A percentile compares a stretch with the other conserved stretches of the same genome.
Conservation (phyloP, 1,140 invertebrate genomes). For the Bombus soroeensis region DNA sequence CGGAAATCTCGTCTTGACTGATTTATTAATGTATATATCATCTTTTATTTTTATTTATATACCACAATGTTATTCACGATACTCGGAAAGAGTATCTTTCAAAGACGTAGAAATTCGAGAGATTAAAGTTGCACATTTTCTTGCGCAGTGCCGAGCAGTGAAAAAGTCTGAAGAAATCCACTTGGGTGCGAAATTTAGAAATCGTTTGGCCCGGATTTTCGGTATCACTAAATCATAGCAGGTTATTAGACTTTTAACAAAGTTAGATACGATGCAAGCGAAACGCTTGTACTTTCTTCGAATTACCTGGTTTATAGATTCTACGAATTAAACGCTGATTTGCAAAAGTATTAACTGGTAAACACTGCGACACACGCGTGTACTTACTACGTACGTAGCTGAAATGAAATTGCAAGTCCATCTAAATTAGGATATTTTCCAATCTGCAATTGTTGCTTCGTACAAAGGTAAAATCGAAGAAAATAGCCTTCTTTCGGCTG, state of each 20-base stretch:
- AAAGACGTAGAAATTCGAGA: background rate
- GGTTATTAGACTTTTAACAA: background rate
- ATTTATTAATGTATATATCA: background rate
- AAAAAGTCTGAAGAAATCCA: background rate
- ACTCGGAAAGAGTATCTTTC: background rate
- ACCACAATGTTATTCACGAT: background rate
- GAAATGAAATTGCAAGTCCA: too few relatives aligned
- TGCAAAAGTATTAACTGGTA: too few relatives aligned
- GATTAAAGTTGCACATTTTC: rapidly evolving
- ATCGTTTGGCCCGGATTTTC: background rate
- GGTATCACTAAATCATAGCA: background rate
- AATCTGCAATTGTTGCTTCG: too few relatives aligned
- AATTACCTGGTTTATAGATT: background rate
- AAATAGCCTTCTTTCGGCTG: background rate
- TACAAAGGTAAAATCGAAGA: background rate
- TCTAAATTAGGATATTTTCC: too few relatives aligned
- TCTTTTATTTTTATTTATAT: background rate
- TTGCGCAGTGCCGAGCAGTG: rapidly evolving
- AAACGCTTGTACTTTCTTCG: background rate
- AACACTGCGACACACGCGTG: too few relatives aligned
- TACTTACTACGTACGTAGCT: too few relatives aligned
- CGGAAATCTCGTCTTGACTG: background rate
- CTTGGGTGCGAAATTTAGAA: background rate
- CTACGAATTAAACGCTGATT: background rate
- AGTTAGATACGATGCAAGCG: background rate